phyloP scores from a whole-genome alignment of 2,797 vertebrate genomes.

The Masticophis lateralis region DNA sequence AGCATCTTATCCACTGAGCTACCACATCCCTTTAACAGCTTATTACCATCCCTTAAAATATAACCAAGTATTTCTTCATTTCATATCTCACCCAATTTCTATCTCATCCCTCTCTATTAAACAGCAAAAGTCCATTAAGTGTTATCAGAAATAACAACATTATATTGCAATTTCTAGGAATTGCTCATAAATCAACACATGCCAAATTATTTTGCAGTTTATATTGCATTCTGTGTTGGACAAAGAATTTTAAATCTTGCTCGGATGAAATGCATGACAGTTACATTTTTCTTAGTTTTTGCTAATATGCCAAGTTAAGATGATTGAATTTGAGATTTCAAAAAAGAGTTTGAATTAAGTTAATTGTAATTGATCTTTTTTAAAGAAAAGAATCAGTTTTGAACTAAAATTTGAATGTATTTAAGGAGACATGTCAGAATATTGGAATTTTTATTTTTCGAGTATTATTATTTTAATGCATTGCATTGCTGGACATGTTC shows the following conservation, averaged over 20 bases:
- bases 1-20: no score
- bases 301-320: neutral
- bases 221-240: neutral
- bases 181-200: neutral
- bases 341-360: neutral
- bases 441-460: accelerated
- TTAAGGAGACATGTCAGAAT: neutral
- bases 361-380: no score
- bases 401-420: neutral
- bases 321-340: neutral
- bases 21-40: no score
- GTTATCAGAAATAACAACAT: no score
- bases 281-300: neutral
- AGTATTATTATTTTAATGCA: neutral
- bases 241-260: neutral
- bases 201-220: neutral
- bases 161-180: neutral
- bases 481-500: no score
- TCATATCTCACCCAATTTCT: no score
- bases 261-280: neutral
- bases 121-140: no score
- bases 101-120: no score
- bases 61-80: no score
- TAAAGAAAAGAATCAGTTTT: neutral
- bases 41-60: no score